Evolutionary conservation across 2,797 vertebrate species (phyloP).

Genomic region (Alauda arvensis): DNA sequence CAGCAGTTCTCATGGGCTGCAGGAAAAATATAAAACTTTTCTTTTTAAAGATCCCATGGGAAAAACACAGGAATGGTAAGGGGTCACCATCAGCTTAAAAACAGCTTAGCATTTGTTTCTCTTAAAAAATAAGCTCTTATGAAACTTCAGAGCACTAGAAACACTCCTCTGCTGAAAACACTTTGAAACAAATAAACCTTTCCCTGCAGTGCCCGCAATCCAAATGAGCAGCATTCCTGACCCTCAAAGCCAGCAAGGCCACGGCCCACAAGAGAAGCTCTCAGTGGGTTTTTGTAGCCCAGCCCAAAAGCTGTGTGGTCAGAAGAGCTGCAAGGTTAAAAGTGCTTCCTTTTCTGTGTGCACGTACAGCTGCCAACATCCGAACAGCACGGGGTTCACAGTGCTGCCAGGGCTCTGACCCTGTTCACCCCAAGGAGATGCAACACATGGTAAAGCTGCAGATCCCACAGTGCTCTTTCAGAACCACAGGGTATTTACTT

Average conservation of each 20-base stretch:
- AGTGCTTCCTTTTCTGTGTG: neutral
- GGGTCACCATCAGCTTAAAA: conserved; percentile 32
- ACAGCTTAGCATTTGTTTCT: conserved; percentile 47
- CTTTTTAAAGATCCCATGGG: conserved; percentile 27
- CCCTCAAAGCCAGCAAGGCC: neutral
- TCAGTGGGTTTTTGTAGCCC: neutral
- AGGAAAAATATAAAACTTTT: conserved; percentile 18
- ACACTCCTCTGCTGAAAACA: conserved; percentile 25
- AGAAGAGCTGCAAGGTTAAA: neutral
- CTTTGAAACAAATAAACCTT: conserved; percentile 50
- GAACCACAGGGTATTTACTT: neutral
- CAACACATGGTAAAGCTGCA: neutral
- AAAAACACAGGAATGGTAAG: conserved; percentile 27
- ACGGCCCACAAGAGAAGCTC: neutral
- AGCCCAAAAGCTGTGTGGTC: conserved; percentile 5
- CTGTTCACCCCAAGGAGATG: neutral
- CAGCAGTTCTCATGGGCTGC: conserved; percentile 7
- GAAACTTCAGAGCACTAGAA: conserved; percentile 50
- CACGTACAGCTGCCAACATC: neutral
- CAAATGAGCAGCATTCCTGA: conserved; percentile 1
- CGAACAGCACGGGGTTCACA: neutral
- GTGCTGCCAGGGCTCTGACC: neutral
- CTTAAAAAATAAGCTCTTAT: conserved; percentile 45
- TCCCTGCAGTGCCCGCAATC: neutral
- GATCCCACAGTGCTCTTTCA: neutral